Base-by-base conservation (phyloP, 1,140 invertebrate genomes). In the Drosophila punjabiensis region DNA sequence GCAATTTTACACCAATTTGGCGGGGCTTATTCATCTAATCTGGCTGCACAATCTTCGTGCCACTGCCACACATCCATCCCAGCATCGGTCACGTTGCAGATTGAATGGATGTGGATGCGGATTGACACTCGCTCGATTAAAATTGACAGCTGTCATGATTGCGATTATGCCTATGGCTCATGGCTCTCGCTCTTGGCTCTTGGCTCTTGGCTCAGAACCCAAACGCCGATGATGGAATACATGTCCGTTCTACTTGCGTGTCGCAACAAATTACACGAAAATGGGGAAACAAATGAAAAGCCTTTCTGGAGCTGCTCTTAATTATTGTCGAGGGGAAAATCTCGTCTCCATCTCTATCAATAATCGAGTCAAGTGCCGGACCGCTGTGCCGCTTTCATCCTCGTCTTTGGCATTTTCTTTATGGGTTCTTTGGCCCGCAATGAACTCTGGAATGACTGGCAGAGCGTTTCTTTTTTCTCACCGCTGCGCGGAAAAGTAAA, bases 71-170 rank as follows among this genome's bases (percentile, higher is more conserved):
- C 79, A 78, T 73, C 63, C 71, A 79, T 77, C 76, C 62, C 30
- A 41, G 58, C 79, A 81, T 75, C 64, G 77, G 83, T 81, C 77
- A 83, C 82, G 79, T 82, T 85, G 74, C 64, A 75, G 39, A 56
- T 52, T 60, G 62, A 74, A 48, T 65, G 39, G 61, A 64, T 69
- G 69, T 66, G 37, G 28, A 55, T 65, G 62, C 62, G 50, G 71
- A 67, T 74, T 88, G 85, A 76, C 85, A 89, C 78, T 82, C 78
- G 85, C 67, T 88, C 85, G 86, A 89, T 89, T 90, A 80, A 82
- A 80, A 89, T 82, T 82, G 86, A 79, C 86, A 90, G 86, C 86
- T 89, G 86, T 89, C 85, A 90, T 85, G 86, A 90, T 85, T 89
- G 81, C 79, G 71, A 81, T 85, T 81, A 79, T 73, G 82, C 78